Conservation (phyloP, 2,797 vertebrate species). For the Scarus forsteni region DNA sequence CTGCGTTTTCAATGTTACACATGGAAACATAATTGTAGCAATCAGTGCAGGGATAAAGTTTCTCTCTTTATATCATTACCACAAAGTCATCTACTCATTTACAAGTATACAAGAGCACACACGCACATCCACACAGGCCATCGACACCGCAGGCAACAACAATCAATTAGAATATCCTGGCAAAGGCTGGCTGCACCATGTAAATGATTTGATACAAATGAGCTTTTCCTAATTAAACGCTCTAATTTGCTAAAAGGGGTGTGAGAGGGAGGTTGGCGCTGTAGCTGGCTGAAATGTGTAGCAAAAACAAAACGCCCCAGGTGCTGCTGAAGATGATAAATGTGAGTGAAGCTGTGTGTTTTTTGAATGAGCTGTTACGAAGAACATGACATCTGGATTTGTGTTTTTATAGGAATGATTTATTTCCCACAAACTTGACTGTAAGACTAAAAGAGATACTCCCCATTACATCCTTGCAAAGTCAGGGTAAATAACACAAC, state of each 20-base stretch:
- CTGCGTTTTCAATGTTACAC: slow-evolving; percentile 15
- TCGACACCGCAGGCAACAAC: slow-evolving; percentile 81
- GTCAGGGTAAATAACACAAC: too few species aligned
- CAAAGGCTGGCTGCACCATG: slow-evolving; percentile 81
- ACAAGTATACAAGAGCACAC: slow-evolving; percentile 42
- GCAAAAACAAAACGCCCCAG: slow-evolving; percentile 64
- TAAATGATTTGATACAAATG: slow-evolving; percentile 86
- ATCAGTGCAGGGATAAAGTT: slow-evolving; percentile 43
- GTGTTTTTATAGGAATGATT: slow-evolving; percentile 60
- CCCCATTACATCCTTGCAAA: slow-evolving; percentile 13
- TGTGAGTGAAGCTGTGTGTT: slow-evolving; percentile 67
- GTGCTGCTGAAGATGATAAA: slow-evolving; percentile 70
- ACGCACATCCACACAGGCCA: slow-evolving; percentile 33
- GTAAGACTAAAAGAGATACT: slow-evolving; percentile 35
- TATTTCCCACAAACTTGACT: slow-evolving; percentile 50
- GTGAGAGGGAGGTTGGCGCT: slow-evolving; percentile 64
- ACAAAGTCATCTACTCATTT: slow-evolving; percentile 64
- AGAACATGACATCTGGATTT: slow-evolving; percentile 60
- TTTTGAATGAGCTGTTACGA: slow-evolving; percentile 62
- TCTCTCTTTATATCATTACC: slow-evolving; percentile 50
- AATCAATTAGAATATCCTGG: slow-evolving; percentile 85
- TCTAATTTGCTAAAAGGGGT: slow-evolving; percentile 84
- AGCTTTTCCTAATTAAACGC: slow-evolving; percentile 85
- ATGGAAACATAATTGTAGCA: slow-evolving; percentile 27
- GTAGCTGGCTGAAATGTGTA: slow-evolving; percentile 59